A percentile compares a stretch with the other conserved stretches of the same genome.
These are phyloP conservation scores for Erebia aethiops DNA, from an alignment of 2,888 invertebrate species.

Conservation along the genomic window DNA sequence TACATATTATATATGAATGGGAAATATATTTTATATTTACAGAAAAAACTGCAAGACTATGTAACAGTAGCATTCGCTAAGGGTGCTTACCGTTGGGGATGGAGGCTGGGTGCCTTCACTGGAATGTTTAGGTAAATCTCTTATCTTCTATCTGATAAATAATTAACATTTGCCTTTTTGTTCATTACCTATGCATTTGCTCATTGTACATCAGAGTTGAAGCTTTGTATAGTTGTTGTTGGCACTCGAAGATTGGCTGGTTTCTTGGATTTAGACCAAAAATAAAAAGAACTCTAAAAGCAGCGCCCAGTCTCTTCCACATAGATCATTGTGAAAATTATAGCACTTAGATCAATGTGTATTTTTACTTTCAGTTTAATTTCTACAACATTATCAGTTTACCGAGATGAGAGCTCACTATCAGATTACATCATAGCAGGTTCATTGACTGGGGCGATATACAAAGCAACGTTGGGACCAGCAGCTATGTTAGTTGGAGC, in stretches of 20 bases:
- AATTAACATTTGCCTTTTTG: no score
- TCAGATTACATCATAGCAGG: constrained; percentile 87
- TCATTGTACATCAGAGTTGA: no score
- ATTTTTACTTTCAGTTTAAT: constrained; percentile 79
- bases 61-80: constrained; percentile 87
- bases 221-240: no score
- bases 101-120: constrained; percentile 86
- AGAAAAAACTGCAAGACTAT: constrained; percentile 88
- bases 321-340: no score
- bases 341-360: neutral
- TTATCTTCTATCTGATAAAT: no score
- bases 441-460: constrained; percentile 84
- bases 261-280: no score
- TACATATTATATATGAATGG: no score
- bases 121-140: constrained; percentile 85
- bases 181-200: no score
- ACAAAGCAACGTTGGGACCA: constrained; percentile 87
- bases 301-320: no score
- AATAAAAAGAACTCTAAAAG: no score
- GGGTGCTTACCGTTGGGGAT: constrained; percentile 88
- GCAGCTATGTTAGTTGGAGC: constrained; percentile 87
- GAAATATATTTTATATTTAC: constrained; percentile 46
- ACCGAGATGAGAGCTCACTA: constrained; percentile 86
- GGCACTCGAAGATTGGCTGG: no score
- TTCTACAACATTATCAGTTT: constrained; percentile 85